These are phyloP conservation scores for Cichladusa arquata DNA, from an alignment of 2,113 vertebrate species.

Conservation along the genomic window DNA sequence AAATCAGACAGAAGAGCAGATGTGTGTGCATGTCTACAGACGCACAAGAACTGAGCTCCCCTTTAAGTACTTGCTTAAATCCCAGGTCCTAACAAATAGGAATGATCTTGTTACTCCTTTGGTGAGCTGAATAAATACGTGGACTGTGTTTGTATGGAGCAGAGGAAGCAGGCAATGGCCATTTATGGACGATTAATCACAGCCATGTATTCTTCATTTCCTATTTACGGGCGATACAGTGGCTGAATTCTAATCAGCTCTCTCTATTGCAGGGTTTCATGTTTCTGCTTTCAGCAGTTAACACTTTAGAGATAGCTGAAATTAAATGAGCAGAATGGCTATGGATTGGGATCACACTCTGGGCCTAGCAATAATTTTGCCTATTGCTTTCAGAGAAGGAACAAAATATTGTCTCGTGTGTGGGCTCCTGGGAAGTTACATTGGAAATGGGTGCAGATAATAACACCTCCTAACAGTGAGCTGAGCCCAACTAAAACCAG, in stretches of 20 bases:
- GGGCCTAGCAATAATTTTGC: background rate
- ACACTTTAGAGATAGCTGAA: background rate
- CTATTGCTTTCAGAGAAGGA: background rate
- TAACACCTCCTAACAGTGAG: background rate
- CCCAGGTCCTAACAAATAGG: background rate
- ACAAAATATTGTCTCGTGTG: background rate
- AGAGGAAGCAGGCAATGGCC: background rate
- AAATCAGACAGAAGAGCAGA: background rate
- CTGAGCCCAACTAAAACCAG: background rate
- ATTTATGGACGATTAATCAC: slow-evolving; percentile 53
- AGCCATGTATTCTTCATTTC: slow-evolving; percentile 56
- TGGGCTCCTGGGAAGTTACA: background rate
- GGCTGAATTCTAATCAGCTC: slow-evolving; percentile 62
- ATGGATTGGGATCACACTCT: background rate
- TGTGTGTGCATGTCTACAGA: background rate
- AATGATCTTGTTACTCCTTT: background rate
- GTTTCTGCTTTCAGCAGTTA: slow-evolving; percentile 41
- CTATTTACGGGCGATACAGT: slow-evolving; percentile 44
- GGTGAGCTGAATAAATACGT: background rate
- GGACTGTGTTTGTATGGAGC: background rate
- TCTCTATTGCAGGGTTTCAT: background rate
- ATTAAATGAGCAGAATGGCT: background rate
- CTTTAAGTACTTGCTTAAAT: background rate
- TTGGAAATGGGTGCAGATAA: background rate
- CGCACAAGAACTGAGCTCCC: background rate